Conservation (phyloP, 2,113 vertebrate species). For the Dendrocopos noguchii region DNA sequence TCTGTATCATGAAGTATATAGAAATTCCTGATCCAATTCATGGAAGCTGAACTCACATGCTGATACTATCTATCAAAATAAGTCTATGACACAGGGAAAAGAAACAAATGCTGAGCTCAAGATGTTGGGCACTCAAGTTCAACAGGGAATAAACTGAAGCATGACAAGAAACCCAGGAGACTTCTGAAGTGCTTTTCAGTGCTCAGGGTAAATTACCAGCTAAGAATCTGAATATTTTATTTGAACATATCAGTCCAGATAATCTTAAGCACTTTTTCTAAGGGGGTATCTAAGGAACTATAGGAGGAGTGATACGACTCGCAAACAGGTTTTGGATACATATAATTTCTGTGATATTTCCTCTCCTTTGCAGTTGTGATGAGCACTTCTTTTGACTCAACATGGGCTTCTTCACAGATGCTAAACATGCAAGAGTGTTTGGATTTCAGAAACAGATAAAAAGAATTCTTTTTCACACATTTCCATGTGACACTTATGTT, state of each 20-base stretch:
- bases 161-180: not conserved
- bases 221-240: not conserved
- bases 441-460: not conserved
- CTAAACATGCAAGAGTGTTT: not conserved
- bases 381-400: not conserved
- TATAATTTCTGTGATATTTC: not conserved
- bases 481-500: not conserved
- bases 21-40: not conserved
- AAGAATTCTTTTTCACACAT: not conserved
- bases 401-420: not conserved
- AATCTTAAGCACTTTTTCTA: not conserved
- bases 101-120: not conserved
- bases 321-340: not conserved
- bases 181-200: not conserved
- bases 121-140: not conserved
- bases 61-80: not conserved
- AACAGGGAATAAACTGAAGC: not conserved
- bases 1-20: not conserved
- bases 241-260: not conserved
- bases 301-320: not conserved
- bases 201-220: not conserved
- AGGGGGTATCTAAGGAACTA: not conserved
- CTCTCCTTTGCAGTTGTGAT: not conserved
- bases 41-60: not conserved
- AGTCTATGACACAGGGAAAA: not conserved